phyloP scores from a whole-genome alignment of 1,140 invertebrate genomes.

The Lordiphosa mommai region DNA sequence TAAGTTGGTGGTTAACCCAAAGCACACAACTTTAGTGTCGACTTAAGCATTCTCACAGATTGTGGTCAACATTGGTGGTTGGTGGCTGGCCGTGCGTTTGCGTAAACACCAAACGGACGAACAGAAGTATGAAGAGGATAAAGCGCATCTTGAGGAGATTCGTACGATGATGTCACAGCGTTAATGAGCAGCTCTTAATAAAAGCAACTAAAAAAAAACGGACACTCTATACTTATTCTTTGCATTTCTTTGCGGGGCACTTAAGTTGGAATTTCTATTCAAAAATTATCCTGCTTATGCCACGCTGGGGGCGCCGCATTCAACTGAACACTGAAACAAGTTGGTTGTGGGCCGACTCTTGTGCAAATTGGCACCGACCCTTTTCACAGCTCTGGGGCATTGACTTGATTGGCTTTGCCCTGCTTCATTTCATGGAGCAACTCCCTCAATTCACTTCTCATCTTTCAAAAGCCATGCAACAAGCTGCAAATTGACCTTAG shows the following conservation, averaged over 20 bases:
- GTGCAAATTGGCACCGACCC: too few species aligned
- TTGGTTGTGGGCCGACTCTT: too few species aligned
- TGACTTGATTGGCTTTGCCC: constrained; percentile 25
- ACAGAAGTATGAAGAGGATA: not conserved
- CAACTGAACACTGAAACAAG: too few species aligned
- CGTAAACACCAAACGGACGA: not conserved
- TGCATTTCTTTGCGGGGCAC: too few species aligned
- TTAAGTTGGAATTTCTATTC: too few species aligned
- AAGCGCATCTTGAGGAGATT: not conserved
- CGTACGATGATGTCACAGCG: too few species aligned
- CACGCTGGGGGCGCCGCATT: too few species aligned
- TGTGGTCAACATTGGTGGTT: not conserved
- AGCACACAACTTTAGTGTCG: not conserved
- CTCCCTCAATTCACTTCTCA: not conserved
- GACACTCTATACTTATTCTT: too few species aligned
- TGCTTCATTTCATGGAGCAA: constrained; percentile 2
- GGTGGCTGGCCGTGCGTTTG: constrained; percentile 6
- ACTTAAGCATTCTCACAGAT: not conserved
- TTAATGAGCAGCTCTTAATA: too few species aligned
- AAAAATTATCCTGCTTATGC: too few species aligned
- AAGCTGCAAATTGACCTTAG: constrained; percentile 55
- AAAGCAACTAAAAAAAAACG: too few species aligned
- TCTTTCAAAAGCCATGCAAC: constrained; percentile 42
- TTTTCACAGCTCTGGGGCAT: constrained; percentile 6
- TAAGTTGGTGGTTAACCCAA: not conserved